A percentile compares a stretch with the other conserved stretches of the same genome.
phyloP scores from a whole-genome alignment of 2,888 invertebrate species.

The Furcula furcula region DNA sequence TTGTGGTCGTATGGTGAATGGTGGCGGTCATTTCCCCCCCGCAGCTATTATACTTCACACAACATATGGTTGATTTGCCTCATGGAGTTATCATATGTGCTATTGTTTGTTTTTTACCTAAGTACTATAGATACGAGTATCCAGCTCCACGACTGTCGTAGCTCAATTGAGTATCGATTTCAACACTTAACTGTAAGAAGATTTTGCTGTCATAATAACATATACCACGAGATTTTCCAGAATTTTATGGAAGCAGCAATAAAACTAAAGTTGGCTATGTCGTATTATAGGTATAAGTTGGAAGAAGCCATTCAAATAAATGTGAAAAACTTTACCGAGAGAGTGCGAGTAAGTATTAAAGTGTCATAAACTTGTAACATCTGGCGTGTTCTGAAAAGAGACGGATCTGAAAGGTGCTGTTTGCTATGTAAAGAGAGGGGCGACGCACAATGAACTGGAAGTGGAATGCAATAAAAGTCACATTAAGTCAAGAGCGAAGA shows the following conservation, averaged over 20 bases:
- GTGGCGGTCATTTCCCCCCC: conserved; percentile 62
- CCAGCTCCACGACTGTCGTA: too few species aligned
- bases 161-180: too few species aligned
- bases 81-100: conserved; percentile 28
- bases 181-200: too few species aligned
- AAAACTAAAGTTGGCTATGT: too few species aligned
- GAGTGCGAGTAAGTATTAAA: conserved; percentile 24
- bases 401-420: conserved; percentile 40
- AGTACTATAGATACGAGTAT: too few species aligned
- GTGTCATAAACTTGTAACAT: conserved; percentile 35
- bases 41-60: conserved; percentile 56
- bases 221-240: background rate
- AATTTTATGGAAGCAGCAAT: too few species aligned
- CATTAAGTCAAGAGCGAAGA: conserved; percentile 71
- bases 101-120: conserved; percentile 57
- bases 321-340: conserved; percentile 11
- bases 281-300: too few species aligned
- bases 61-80: conserved; percentile 69
- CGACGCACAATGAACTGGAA: conserved; percentile 58
- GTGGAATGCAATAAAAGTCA: conserved; percentile 71
- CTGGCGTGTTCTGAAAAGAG: conserved; percentile 23
- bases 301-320: conserved; percentile 1
- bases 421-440: conserved; percentile 44
- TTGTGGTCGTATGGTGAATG: conserved; percentile 69
- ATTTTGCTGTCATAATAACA: too few species aligned